Evolutionary conservation across 2,888 invertebrate genomes (phyloP).

Genomic region (Macrophya alboannulata): DNA sequence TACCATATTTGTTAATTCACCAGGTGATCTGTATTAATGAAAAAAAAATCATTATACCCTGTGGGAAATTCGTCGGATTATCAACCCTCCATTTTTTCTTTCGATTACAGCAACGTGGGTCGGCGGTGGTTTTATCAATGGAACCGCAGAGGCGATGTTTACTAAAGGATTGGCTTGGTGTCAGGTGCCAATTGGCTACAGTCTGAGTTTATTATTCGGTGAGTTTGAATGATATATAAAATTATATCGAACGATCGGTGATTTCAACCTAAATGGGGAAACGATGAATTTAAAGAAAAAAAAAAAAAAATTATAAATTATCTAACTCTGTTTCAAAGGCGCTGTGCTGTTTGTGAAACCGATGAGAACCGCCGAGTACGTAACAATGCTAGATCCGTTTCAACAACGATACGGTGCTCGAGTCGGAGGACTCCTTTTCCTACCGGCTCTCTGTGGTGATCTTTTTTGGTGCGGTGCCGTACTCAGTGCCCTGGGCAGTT

Average conservation of each 20-base stretch:
- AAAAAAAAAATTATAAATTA: neutral
- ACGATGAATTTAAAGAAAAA: no score
- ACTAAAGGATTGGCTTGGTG: conserved; percentile 85
- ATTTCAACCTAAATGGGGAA: neutral
- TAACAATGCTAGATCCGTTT: conserved; percentile 89
- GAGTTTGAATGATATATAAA: conserved; percentile 71
- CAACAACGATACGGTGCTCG: conserved; percentile 86
- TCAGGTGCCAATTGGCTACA: conserved; percentile 88
- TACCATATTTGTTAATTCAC: neutral
- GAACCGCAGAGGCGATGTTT: conserved; percentile 87
- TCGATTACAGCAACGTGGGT: conserved; percentile 80
- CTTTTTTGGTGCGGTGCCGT: conserved; percentile 88
- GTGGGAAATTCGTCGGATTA: neutral
- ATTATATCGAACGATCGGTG: neutral
- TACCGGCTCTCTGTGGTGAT: conserved; percentile 87
- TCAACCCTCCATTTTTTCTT: conserved; percentile 1
- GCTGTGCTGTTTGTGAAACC: conserved; percentile 86
- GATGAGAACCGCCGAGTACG: conserved; percentile 86
- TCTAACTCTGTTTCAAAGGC: conserved; percentile 77
- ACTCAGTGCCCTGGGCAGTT: conserved; percentile 84
- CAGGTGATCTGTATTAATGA: neutral
- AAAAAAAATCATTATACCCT: neutral
- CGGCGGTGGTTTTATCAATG: conserved; percentile 88
- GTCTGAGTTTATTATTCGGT: conserved; percentile 86
- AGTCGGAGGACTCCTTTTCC: conserved; percentile 85